Base-by-base conservation (phyloP, 2,888 invertebrate species). In the Ochropacha duplaris region DNA sequence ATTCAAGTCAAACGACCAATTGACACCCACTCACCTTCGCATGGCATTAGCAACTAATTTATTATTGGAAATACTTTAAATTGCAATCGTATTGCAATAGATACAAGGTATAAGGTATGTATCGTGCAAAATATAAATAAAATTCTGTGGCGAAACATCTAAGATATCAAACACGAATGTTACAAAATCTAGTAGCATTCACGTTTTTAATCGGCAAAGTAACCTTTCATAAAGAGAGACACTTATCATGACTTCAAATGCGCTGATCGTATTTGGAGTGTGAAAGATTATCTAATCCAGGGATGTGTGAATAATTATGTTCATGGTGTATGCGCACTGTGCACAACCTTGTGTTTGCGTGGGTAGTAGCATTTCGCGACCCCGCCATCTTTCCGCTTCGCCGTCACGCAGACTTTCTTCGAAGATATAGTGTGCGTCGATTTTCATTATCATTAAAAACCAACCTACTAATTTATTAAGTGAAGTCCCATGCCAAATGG, bases 271-370 rank as follows among this genome's bases (percentile, higher is more conserved):
- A 54, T 56, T 49, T n/a, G 44, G 28, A 54, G 36, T 5, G 4
- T 5, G 5, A 36, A 36, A 36, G n/a, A 28, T 22, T 44, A 19
- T 31, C 59, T 60, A 60, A 58, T 55, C 49, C 60, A 66, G 64
- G 64, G 74, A 65, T 64, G 68, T 65, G 76, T 78, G 78, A 77
- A 76, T 80, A 81, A 82, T 81, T 82, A 83, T 75, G 75, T 63
- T 68, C 67, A 66, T 65, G 68, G 64, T 66, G 72, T 39, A 16
- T 39, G 39, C 70, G 78, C 24, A 24, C 5, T 31, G 31, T 31
- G 12, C 75, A 79, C 69, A 72, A 67, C 59, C 52, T 9, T 44
- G 19, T 9, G 9, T 19, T 44, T 52, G 72, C 72, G 78, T 76
- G 72, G 79, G 73, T 69, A 69, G 69, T 66, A 72, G 64, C 64